Conservation (phyloP, 2,113 vertebrate species). For the Myrmecobius fasciatus region DNA sequence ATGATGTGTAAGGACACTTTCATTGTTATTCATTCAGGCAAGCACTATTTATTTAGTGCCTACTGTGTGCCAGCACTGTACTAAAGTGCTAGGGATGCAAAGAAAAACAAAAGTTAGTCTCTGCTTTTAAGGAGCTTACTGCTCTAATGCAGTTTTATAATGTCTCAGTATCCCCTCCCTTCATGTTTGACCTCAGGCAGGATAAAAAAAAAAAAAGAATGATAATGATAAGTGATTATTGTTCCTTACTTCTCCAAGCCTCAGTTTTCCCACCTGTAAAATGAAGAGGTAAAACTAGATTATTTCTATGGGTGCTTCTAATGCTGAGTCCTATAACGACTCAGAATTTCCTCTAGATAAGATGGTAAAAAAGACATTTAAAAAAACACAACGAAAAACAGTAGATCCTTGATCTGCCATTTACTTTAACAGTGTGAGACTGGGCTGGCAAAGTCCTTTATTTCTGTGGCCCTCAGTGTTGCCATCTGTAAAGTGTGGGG, state of each 20-base stretch:
- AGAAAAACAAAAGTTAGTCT: too few species aligned
- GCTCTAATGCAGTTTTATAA: not conserved
- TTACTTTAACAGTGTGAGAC: not conserved
- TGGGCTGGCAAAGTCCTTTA: not conserved
- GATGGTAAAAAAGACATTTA: not conserved
- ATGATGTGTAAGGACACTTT: not conserved
- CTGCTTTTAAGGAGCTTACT: too few species aligned
- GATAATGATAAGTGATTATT: not conserved
- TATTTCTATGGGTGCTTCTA: not conserved
- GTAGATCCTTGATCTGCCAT: not conserved
- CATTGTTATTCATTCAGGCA: too few species aligned
- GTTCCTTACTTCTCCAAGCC: not conserved
- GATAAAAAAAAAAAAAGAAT: not conserved
- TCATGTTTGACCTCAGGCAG: not conserved
- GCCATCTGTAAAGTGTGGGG: not conserved
- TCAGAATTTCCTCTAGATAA: too few species aligned
- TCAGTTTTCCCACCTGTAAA: not conserved
- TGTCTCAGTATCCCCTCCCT: not conserved
- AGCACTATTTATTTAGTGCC: too few species aligned
- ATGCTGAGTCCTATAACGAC: not conserved
- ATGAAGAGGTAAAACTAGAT: not conserved
- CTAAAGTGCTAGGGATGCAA: too few species aligned
- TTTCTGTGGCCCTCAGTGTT: not conserved
- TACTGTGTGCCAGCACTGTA: too few species aligned
- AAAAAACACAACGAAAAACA: not conserved